These are phyloP conservation scores for Anhinga anhinga DNA, from an alignment of 2,113 vertebrate species.

Conservation along the genomic window DNA sequence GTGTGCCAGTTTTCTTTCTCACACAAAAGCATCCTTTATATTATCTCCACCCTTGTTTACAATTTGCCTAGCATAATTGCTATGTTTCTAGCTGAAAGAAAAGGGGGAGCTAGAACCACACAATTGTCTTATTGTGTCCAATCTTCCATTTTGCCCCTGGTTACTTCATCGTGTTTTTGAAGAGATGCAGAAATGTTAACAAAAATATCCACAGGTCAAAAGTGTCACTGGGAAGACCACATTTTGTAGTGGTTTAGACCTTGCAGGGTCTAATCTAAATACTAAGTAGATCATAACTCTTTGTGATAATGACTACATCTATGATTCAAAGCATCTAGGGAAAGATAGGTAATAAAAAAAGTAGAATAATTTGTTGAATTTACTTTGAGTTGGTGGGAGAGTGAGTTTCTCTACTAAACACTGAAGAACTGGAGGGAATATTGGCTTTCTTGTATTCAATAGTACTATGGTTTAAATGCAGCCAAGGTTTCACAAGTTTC, in stretches of 20 bases:
- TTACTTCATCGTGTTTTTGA: neutral
- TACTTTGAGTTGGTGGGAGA: neutral
- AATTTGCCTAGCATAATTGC: neutral
- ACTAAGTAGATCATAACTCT: neutral
- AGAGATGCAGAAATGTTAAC: neutral
- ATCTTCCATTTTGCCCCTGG: fast-evolving
- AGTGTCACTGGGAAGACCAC: neutral
- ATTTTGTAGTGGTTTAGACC: neutral
- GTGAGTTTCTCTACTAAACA: neutral
- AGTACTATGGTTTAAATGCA: neutral
- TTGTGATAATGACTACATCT: neutral
- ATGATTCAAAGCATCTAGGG: neutral
- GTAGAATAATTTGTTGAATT: neutral
- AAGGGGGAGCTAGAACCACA: neutral
- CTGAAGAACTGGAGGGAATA: neutral
- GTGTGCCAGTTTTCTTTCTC: neutral
- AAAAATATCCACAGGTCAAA: neutral
- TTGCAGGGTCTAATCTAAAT: neutral
- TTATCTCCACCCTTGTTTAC: neutral
- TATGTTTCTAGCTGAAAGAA: neutral
- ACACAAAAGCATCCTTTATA: neutral
- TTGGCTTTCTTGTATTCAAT: neutral
- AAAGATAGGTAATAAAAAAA: neutral
- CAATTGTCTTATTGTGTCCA: neutral
- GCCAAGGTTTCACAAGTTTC: neutral